A percentile compares a stretch with the other conserved stretches of the same genome.
These are phyloP conservation scores for Barbus barbus DNA, from an alignment of 2,113 vertebrate genomes.

Conservation along the genomic window DNA sequence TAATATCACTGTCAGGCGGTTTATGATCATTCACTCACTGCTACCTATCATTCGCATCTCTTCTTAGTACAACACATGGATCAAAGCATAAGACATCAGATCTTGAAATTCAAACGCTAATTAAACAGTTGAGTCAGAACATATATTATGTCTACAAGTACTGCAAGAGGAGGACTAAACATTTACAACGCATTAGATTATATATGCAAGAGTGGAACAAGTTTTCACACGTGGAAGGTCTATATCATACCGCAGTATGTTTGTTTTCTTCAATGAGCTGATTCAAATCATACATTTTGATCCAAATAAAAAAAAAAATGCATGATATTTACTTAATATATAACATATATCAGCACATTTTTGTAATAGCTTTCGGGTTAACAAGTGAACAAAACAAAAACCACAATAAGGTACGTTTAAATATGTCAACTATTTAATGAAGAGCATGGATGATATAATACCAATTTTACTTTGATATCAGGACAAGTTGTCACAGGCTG, in stretches of 20 bases:
- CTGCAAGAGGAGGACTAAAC: neutral
- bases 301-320: neutral
- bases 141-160: neutral
- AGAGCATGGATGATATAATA: neutral
- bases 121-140: neutral
- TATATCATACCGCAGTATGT: neutral
- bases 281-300: neutral
- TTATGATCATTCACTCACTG: constrained; percentile 3
- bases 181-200: neutral
- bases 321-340: neutral
- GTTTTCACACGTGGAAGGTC: neutral
- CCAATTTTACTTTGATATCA: neutral
- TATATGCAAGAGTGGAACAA: neutral
- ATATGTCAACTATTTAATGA: neutral
- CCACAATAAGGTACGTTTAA: neutral
- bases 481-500: neutral
- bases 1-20: neutral
- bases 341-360: neutral
- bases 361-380: neutral
- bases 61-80: neutral
- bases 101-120: neutral
- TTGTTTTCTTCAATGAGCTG: neutral
- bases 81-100: neutral
- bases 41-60: neutral
- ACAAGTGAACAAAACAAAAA: neutral